phyloP scores from a whole-genome alignment of 1,140 invertebrate genomes.

The Platyura marginata region DNA sequence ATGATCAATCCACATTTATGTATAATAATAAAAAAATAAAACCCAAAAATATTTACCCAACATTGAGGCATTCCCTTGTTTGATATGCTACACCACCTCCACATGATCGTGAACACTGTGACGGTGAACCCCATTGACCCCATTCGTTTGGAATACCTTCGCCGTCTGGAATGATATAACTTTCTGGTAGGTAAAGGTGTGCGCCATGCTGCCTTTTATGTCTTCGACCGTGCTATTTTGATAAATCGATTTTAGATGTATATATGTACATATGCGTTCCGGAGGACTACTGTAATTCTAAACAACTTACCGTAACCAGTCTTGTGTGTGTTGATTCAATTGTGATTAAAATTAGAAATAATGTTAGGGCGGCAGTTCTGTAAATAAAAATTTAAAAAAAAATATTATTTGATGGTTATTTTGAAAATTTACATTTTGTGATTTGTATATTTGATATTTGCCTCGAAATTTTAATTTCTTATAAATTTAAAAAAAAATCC shows the following conservation, averaged over 20 bases:
- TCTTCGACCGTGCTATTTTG: constrained; percentile 30
- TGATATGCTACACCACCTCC: constrained; percentile 73
- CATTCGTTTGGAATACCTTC: constrained; percentile 26
- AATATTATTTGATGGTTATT: neutral
- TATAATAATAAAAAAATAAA: too few relatives aligned
- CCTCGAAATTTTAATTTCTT: too few relatives aligned
- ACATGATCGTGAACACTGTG: constrained; percentile 67
- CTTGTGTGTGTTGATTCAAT: constrained; percentile 16
- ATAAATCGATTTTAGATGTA: constrained; percentile 1
- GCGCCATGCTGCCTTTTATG: constrained; percentile 54
- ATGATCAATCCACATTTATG: too few relatives aligned
- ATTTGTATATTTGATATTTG: too few relatives aligned
- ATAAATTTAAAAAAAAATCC: too few relatives aligned
- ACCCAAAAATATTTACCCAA: constrained; percentile 30
- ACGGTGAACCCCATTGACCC: constrained; percentile 47
- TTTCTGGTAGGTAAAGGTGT: constrained; percentile 42
- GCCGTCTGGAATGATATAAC: constrained; percentile 42
- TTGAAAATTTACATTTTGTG: too few relatives aligned
- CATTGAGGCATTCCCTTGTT: constrained; percentile 43
- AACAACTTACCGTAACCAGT: constrained; percentile 16
- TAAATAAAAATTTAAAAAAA: neutral
- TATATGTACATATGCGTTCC: constrained; percentile 1
- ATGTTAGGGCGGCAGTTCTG: constrained; percentile 17
- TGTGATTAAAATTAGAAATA: constrained; percentile 16
- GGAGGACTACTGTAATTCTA: neutral